These are phyloP conservation scores for Phaenicophaeus curvirostris DNA, from an alignment of 2,797 vertebrate genomes.

Conservation along the genomic window DNA sequence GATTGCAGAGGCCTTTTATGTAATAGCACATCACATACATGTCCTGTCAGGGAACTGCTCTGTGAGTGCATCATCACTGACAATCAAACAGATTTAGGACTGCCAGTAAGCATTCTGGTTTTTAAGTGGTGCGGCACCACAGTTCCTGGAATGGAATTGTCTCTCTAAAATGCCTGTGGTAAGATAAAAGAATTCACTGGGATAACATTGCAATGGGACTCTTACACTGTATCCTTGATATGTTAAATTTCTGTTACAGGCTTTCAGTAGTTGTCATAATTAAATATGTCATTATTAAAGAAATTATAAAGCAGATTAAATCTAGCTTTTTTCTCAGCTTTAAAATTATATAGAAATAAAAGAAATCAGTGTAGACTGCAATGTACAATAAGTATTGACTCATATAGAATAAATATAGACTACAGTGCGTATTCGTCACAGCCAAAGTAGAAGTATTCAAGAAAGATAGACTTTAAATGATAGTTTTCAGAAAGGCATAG, in stretches of 20 bases:
- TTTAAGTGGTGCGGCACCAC: neutral
- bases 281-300: neutral
- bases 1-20: neutral
- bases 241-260: neutral
- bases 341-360: neutral
- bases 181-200: neutral
- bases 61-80: neutral
- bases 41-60: neutral
- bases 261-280: neutral
- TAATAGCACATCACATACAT: neutral
- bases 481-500: neutral
- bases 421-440: neutral
- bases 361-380: neutral
- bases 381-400: neutral
- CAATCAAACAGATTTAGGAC: neutral
- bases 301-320: neutral
- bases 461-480: neutral
- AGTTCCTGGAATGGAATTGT: neutral
- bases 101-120: neutral
- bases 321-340: neutral
- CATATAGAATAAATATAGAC: too few species aligned
- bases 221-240: neutral
- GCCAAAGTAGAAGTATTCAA: neutral
- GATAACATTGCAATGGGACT: neutral
- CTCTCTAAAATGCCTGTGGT: neutral